phyloP scores from a whole-genome alignment of 2,888 invertebrate species.

The Lithophane semibrunnea region DNA sequence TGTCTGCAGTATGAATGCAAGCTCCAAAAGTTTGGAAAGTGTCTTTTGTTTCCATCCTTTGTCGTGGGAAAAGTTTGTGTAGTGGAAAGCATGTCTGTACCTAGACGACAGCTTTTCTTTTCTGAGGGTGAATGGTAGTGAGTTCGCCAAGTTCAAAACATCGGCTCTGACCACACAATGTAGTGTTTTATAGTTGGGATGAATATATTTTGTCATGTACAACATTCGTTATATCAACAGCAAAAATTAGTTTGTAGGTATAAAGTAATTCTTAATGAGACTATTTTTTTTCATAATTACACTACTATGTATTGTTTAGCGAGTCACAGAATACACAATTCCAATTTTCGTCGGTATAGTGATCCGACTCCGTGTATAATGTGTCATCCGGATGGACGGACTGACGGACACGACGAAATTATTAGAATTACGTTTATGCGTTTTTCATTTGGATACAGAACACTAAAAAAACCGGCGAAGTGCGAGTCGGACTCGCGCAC shows the following conservation, averaged over 20 bases:
- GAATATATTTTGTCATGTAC: too few relatives aligned
- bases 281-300: neutral
- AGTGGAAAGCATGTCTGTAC: constrained; percentile 11
- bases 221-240: neutral
- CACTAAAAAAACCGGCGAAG: too few relatives aligned
- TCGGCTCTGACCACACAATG: neutral
- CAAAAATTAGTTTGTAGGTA: neutral
- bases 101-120: constrained; percentile 4
- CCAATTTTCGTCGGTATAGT: neutral
- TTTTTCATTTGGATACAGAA: too few relatives aligned
- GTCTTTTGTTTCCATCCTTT: constrained; percentile 25
- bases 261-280: neutral
- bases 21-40: constrained; percentile 34
- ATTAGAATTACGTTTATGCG: too few relatives aligned
- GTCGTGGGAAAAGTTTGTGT: constrained; percentile 27
- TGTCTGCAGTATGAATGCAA: constrained; percentile 1
- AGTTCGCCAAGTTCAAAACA: neutral
- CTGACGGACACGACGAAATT: too few relatives aligned
- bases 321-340: neutral
- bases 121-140: neutral
- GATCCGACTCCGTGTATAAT: neutral
- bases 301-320: neutral
- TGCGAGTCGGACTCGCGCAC: too few relatives aligned
- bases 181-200: too few relatives aligned
- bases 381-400: neutral